phyloP scores from a whole-genome alignment of 1,140 invertebrate species.

The Gonatopus flavifemur region DNA sequence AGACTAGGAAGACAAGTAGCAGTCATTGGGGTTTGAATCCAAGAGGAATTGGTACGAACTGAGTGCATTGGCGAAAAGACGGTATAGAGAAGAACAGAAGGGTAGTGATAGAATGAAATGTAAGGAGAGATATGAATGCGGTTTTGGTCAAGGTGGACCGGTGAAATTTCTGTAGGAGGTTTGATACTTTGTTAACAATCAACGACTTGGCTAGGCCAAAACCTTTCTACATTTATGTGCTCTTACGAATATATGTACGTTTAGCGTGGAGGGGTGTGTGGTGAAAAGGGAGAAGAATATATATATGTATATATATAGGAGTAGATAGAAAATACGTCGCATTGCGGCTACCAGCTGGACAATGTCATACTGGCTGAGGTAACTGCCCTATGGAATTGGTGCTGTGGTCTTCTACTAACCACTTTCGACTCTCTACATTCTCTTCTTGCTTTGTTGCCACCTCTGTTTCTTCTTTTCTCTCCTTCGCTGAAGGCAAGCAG shows the following conservation, averaged over 20 bases:
- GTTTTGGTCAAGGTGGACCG: constrained; percentile 19
- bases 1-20: no score
- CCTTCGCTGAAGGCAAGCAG: no score
- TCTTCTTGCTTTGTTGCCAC: no score
- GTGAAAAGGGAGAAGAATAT: constrained; percentile 1
- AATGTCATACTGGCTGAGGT: constrained; percentile 33
- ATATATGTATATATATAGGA: no score
- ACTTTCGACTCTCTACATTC: no score
- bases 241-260: constrained; percentile 7
- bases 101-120: not conserved
- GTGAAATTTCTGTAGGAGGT: constrained; percentile 22
- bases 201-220: constrained; percentile 27
- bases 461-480: no score
- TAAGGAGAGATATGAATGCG: constrained; percentile 12
- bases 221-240: constrained; percentile 23
- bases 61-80: no score
- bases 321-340: constrained; percentile 26
- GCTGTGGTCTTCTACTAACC: constrained; percentile 27
- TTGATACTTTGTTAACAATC: constrained; percentile 35
- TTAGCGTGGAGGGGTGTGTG: not conserved
- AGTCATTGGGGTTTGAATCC: no score
- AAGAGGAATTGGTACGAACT: no score
- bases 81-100: not conserved
- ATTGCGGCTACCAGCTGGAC: constrained; percentile 34
- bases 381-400: constrained; percentile 34